phyloP scores from a whole-genome alignment of 1,140 invertebrate species.

The Drosophila tani region DNA sequence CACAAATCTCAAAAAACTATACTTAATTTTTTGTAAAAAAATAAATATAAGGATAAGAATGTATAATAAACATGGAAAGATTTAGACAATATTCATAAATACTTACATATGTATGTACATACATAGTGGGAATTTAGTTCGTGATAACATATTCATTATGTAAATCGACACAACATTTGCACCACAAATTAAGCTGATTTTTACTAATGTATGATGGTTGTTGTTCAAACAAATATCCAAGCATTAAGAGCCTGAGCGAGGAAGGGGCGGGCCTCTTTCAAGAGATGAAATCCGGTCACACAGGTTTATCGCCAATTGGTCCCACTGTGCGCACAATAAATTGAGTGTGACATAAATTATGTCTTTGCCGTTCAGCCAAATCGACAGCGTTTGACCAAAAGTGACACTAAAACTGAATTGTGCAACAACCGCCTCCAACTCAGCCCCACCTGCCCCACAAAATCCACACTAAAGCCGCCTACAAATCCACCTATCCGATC shows the following conservation, averaged over 20 bases:
- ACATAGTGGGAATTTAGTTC: too few species aligned
- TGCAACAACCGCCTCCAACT: conserved; percentile 40
- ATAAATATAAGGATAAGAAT: too few species aligned
- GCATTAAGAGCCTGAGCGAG: neutral
- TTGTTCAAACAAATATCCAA: conserved; percentile 5
- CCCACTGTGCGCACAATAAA: conserved; percentile 41
- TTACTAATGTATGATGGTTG: neutral
- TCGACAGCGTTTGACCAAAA: conserved; percentile 42
- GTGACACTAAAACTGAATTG: conserved; percentile 57
- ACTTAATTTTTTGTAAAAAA: too few species aligned
- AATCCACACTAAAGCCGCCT: conserved; percentile 45
- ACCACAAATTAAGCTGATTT: neutral
- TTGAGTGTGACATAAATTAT: conserved; percentile 55
- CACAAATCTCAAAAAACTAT: too few species aligned
- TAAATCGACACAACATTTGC: too few species aligned
- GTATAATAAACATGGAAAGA: too few species aligned
- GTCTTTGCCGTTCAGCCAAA: conserved; percentile 42
- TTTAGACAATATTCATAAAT: too few species aligned
- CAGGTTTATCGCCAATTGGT: conserved; percentile 31
- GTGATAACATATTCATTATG: too few species aligned
- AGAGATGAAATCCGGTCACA: conserved; percentile 17
- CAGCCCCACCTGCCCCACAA: neutral
- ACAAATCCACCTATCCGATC: conserved; percentile 55
- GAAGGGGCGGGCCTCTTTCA: neutral
- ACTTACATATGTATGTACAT: too few species aligned